Percentiles rank a stretch among this genome's conserved stretches.
phyloP scores from a whole-genome alignment of 2,888 invertebrate genomes.

The Drosophila mettleri region DNA sequence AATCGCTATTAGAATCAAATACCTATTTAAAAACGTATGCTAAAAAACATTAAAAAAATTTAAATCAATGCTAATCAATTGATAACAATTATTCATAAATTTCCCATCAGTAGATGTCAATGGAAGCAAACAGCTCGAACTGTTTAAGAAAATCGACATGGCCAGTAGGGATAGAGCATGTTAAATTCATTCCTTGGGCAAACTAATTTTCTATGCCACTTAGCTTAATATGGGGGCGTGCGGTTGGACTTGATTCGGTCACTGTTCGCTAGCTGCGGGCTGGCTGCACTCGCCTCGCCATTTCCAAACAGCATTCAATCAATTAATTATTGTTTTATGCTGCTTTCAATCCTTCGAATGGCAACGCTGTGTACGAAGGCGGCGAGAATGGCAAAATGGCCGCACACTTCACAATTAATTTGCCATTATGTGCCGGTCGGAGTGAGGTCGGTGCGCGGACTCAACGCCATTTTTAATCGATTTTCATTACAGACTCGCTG shows the following conservation, averaged over 20 bases:
- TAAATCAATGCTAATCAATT: not conserved
- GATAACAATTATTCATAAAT: not conserved
- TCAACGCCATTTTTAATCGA: conserved; percentile 69
- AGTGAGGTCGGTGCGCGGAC: conserved; percentile 4
- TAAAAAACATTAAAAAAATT: not conserved
- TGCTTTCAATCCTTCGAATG: conserved; percentile 71
- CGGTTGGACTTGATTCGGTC: conserved; percentile 22
- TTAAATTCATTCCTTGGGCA: conserved; percentile 64
- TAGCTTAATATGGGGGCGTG: conserved; percentile 37
- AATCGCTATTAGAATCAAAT: not conserved
- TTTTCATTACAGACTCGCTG: conserved; percentile 70
- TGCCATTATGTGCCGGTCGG: conserved; percentile 61
- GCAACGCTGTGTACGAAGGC: conserved; percentile 58
- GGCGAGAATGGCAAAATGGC: conserved; percentile 73
- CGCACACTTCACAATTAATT: conserved; percentile 77
- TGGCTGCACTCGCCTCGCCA: conserved; percentile 29
- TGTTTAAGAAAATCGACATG: conserved; percentile 11
- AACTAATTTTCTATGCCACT: conserved; percentile 80
- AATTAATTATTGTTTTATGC: conserved; percentile 79
- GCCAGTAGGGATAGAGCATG: conserved; percentile 24
- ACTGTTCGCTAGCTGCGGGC: conserved; percentile 3
- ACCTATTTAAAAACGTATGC: not conserved
- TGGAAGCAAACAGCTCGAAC: not conserved
- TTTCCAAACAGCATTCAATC: conserved; percentile 68
- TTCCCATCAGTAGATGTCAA: not conserved